A percentile compares a stretch with the other conserved stretches of the same genome.
Conservation (phyloP, 92 coral and sea anemone species). For the Meandrina meandrites region DNA sequence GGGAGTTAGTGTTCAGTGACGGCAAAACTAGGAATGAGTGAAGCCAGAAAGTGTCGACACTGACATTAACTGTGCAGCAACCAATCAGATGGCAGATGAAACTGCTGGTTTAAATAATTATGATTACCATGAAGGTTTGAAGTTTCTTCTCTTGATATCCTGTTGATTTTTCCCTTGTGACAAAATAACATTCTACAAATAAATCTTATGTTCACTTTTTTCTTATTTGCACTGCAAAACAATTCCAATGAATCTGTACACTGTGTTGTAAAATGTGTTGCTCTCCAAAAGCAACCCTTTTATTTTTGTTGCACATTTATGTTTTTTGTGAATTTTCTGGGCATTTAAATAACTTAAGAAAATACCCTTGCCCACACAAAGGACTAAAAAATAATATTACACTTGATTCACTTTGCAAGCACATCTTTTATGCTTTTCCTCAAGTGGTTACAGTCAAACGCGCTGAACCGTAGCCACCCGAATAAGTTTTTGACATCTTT, state of each 20-base stretch:
- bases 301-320: background rate
- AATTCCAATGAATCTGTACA: background rate
- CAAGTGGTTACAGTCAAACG: no score
- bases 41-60: background rate
- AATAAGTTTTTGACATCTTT: no score
- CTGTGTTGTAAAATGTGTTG: conserved; percentile 3
- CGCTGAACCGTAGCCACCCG: no score
- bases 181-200: no score
- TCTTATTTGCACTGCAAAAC: background rate
- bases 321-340: background rate
- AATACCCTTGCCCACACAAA: conserved; percentile 2
- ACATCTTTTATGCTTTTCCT: background rate
- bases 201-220: no score
- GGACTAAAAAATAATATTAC: background rate
- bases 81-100: background rate
- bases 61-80: background rate
- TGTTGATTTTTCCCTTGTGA: no score
- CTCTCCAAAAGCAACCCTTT: conserved; percentile 17
- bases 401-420: background rate
- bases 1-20: no score
- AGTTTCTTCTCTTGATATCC: no score
- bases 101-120: no score
- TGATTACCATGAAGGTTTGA: no score
- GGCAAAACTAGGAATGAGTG: background rate
- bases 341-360: background rate